Evolutionary conservation across 2,113 vertebrate genomes (phyloP), one percentile per base, ranked within the genome.

Genomic region (Ciconia stormi): DNA sequence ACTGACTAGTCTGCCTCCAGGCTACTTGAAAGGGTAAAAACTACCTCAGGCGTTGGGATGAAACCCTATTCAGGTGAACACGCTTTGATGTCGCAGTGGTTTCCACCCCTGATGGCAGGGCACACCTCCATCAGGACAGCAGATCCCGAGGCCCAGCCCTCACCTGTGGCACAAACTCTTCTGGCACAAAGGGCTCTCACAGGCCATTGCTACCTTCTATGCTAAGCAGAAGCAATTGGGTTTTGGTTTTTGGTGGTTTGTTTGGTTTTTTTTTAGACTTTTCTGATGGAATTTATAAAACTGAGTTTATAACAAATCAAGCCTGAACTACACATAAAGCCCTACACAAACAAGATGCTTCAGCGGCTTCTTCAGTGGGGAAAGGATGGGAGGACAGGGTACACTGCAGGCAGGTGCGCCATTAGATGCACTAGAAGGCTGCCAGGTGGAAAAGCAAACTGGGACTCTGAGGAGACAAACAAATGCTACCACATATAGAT

Each of bases 41-140:
- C 66, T 46, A 40, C 26, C 34, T 46, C 34, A 36, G 34, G 38
- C 1, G 2, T 1, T 25, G 23, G 40, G 46, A 66, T 21, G n/a
- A 71, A 77, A 59, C 17, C 10, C 23, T n/a, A 26, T 19, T 80
- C 55, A 42, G 67, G 58, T 5, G 11, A 56, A 73, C 15, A 20
- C 0, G 0, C 34, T 50, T 40, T n/a, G 53, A 47, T 34, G 21
- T 9, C 1, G 1, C 32, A 20, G 16, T 3, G 22, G 30, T 42
- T 70, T 59, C 67, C 49, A 74, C 21, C 46, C 44, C 38, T 30
- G 42, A 46, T 9, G 25, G 36, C 40, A 44, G 11, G 10, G 13
- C 36, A 58, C 36, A 38, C 7, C n/a, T 70, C 20, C 49, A 59
- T 9, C 42, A 82, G 32, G 42, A 30, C 21, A 66, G 46, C 14